These are phyloP conservation scores for Nothura maculosa DNA, from an alignment of 2,797 vertebrate species.

Conservation along the genomic window DNA sequence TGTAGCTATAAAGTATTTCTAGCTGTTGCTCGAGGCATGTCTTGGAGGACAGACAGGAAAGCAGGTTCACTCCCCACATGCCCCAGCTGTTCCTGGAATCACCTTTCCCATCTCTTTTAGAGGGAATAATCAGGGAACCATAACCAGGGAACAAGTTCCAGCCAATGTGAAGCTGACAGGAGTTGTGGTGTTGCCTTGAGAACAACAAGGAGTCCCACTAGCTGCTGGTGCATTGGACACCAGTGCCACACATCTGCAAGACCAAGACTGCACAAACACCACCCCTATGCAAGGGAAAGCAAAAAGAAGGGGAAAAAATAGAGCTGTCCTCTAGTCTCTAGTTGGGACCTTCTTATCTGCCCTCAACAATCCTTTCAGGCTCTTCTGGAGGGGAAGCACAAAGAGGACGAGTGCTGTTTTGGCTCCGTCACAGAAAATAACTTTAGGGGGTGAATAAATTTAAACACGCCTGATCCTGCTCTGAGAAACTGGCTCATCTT, in stretches of 20 bases:
- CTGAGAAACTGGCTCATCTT: background rate
- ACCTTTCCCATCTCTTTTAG: background rate
- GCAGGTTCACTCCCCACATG: fast-evolving
- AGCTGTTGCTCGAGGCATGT: background rate
- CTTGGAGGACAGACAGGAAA: background rate
- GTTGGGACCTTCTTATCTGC: background rate
- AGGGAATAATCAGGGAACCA: background rate
- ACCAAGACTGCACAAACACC: background rate
- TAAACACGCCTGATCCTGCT: background rate
- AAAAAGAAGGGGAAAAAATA: background rate
- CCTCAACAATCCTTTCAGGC: background rate
- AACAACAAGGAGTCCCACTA: background rate
- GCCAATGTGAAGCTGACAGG: background rate
- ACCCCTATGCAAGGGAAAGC: background rate
- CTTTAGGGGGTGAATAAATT: fast-evolving
- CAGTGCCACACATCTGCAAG: background rate
- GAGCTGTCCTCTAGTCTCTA: background rate
- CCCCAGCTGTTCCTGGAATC: background rate
- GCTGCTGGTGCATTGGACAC: background rate
- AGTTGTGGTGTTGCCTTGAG: background rate
- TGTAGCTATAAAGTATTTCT: background rate
- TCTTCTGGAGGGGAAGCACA: background rate
- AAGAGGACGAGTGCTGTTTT: background rate
- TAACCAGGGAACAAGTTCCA: background rate
- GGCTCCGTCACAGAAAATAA: fast-evolving